Evolutionary conservation across 2,888 invertebrate species (phyloP), one percentile per base, ranked within the genome.

Genomic region (Torymus texanus): DNA sequence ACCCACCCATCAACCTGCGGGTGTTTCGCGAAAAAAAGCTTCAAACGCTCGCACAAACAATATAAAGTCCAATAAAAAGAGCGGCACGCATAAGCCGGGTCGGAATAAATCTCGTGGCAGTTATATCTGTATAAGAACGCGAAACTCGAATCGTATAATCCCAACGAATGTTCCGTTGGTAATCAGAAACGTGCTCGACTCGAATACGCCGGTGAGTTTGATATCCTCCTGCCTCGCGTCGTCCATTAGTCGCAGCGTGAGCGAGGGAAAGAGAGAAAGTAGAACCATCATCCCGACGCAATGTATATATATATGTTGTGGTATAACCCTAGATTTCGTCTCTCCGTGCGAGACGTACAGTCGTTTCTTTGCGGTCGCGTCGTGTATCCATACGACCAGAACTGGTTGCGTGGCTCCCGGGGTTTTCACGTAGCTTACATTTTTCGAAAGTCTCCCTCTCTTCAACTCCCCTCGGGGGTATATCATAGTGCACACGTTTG

Each of bases 141-240:
- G 53, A 78, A 74, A 78, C 78, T 78, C 56, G 63, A 73, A 78
- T 78, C 73, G 74, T 68, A 74, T 29, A 29, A 29, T 78, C 61
- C 63, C 68, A 62, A 68, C 62, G 59, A 78, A 68, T 78, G 73
- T 74, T 56, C 24, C 51, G 24, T 50, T 51, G 63, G 73, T 74
- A 74, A 74, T 74, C 73, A 78, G 63, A 78, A 68, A 78, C 71
- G 73, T 78, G 73, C 73, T 68, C 61, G 72, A 76, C 66, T 67
- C 59, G 29, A 14, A 66, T 72, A 51, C 66, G 53, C 61, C 29
- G 56, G 41, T 1, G 62, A 21, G 18, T 78, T 67, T 78, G 72
- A 73, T 78, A 73, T 74, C 58, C 71, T 61, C 24, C 24, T 53
- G 5, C 21, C 51, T 53, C 55, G 24, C 18, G 18, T 24, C n/a